phyloP scores from a whole-genome alignment of 2,888 invertebrate genomes.

The Drosophila kuntzei region DNA sequence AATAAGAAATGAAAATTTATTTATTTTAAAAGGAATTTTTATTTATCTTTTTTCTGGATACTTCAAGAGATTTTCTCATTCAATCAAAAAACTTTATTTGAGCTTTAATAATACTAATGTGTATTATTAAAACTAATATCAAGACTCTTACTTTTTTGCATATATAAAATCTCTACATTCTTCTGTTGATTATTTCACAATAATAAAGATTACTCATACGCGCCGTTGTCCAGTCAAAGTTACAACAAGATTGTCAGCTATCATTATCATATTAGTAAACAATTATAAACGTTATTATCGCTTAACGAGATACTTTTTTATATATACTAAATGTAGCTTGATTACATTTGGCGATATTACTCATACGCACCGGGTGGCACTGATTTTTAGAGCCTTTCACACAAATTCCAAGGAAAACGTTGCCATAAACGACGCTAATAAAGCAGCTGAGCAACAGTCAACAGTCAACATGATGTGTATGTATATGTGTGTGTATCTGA shows the following conservation, averaged over 20 bases:
- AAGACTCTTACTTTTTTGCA: background rate
- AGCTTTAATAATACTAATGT: too few species aligned
- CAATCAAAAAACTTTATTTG: too few species aligned
- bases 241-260: constrained; percentile 16
- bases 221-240: constrained; percentile 5
- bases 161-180: background rate
- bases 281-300: constrained; percentile 39
- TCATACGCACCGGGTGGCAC: constrained; percentile 50
- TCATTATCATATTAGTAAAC: constrained; percentile 38
- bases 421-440: constrained; percentile 25
- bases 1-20: too few species aligned
- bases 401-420: constrained; percentile 44
- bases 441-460: constrained; percentile 6
- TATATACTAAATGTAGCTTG: constrained; percentile 1
- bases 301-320: background rate
- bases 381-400: constrained; percentile 32
- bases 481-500: background rate
- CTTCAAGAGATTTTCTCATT: too few species aligned
- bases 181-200: constrained; percentile 13
- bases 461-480: constrained; percentile 2
- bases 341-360: constrained; percentile 32
- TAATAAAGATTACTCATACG: constrained; percentile 49
- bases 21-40: too few species aligned
- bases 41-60: too few species aligned
- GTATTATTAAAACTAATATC: constrained; percentile 1